These are phyloP conservation scores for Cheumatopsyche charites DNA, from an alignment of 1,140 invertebrate species.

Conservation along the genomic window DNA sequence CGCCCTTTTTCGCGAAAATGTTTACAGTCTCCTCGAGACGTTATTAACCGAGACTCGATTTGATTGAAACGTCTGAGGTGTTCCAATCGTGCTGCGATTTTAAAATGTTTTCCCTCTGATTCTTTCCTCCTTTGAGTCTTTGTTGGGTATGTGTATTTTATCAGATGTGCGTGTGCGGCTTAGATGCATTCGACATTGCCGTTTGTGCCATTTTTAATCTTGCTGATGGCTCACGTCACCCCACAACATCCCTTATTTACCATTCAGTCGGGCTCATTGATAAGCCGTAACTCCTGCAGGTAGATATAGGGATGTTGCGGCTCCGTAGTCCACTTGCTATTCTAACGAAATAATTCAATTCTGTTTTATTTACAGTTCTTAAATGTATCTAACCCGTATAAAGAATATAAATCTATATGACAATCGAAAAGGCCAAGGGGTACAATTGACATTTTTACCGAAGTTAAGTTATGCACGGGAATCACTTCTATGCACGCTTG, in stretches of 20 bases:
- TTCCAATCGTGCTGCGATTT: too few species aligned
- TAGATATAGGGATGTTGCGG: neutral
- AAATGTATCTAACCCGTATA: neutral
- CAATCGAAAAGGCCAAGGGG: too few species aligned
- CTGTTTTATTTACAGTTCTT: neutral
- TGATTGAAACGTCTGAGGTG: too few species aligned
- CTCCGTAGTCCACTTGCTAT: constrained; percentile 4
- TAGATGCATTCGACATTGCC: neutral
- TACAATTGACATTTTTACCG: too few species aligned
- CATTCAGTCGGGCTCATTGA: constrained; percentile 44
- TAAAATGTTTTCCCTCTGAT: too few species aligned
- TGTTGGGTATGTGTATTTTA: constrained; percentile 19
- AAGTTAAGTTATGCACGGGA: too few species aligned
- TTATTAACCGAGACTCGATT: too few species aligned
- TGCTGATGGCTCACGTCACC: constrained; percentile 41
- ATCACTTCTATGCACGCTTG: too few species aligned
- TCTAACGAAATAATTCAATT: neutral
- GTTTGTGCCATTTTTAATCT: constrained; percentile 46
- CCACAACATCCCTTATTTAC: constrained; percentile 43
- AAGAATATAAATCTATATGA: too few species aligned
- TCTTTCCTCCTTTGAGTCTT: too few species aligned
- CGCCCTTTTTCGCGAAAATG: too few species aligned
- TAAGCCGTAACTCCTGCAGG: constrained; percentile 38
- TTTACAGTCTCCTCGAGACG: too few species aligned
- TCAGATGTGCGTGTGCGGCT: neutral